Evolutionary conservation across 2,113 vertebrate species (phyloP), one percentile per base, ranked within the genome.

Genomic region (Meleagris gallopavo): DNA sequence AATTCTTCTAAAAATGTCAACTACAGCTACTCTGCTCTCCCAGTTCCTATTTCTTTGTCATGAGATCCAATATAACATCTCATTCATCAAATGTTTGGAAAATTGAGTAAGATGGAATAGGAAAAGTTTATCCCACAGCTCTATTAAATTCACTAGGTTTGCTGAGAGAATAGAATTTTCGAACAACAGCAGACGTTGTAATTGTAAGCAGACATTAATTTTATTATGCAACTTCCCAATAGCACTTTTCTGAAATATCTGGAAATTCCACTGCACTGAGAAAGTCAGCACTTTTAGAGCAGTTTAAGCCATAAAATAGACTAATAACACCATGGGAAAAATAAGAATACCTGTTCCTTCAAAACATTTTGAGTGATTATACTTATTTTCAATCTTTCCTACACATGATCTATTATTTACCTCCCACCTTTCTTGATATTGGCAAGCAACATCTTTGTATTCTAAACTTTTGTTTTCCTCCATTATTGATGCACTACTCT

Each of bases 261-360:
- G 45, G 52, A 69, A 87, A 48, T 79, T 91, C 43, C 27, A 5
- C n/a, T 14, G 40, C 62, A 66, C 1, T 2, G 58, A 61, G 36
- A 76, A 87, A 93, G 74, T 87, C 84, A 91, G 93, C 85, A 73
- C 40, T 93, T 94, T 89, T 62, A 73, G 70, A 87, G 62, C 57
- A 69, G 40, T 89, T 85, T 70, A 85, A 94, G 69, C 50, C 60
- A 80, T 89, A 70, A 94, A 93, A 65, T n/a, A 79, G 32, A 85
- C 54, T 41, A 36, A 58, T n/a, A 93, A 79, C 54, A 50, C 70
- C 73, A 24, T 69, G 40, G 54, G 62, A 19, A 25, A 94, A 94
- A 80, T 43, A 85, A 85, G 58, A 96, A 54, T 62, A 58, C 71
- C 60, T 76, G 20, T 85, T 89, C 65, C 66, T 89, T 93, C 85